These are phyloP conservation scores for Grantiella picta DNA, from an alignment of 2,113 vertebrate genomes.

Conservation along the genomic window DNA sequence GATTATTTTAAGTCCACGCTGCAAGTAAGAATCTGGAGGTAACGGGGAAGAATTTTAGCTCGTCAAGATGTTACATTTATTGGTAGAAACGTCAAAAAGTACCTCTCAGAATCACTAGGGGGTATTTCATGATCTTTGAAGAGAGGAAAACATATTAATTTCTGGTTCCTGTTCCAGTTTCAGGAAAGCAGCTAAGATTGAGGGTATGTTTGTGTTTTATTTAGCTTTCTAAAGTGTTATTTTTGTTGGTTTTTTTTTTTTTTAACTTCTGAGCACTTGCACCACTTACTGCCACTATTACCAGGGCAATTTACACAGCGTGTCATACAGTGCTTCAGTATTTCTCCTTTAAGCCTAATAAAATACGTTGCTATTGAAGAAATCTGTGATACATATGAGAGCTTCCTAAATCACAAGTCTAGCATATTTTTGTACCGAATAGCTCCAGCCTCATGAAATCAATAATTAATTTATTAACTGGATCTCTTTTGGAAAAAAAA, in stretches of 20 bases:
- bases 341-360: conserved; percentile 33
- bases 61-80: not conserved
- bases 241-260: not conserved
- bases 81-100: not conserved
- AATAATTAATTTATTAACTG: conserved; percentile 68
- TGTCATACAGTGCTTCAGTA: not conserved
- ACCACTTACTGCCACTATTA: not conserved
- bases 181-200: not conserved
- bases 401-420: conserved; percentile 45
- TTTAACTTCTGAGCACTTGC: not conserved
- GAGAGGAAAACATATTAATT: not conserved
- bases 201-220: accelerated
- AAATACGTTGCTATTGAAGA: not conserved
- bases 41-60: not conserved
- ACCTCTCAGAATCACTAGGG: not conserved
- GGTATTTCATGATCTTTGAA: not conserved
- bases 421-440: conserved; percentile 35
- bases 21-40: not conserved
- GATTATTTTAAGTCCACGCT: conserved; percentile 42
- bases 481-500: not conserved
- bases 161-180: not conserved
- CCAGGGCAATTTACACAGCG: not conserved
- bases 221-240: not conserved
- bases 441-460: conserved; percentile 14
- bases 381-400: not conserved